Conservation (phyloP, 2,797 vertebrate species). For the Tolypeutes matacus region DNA sequence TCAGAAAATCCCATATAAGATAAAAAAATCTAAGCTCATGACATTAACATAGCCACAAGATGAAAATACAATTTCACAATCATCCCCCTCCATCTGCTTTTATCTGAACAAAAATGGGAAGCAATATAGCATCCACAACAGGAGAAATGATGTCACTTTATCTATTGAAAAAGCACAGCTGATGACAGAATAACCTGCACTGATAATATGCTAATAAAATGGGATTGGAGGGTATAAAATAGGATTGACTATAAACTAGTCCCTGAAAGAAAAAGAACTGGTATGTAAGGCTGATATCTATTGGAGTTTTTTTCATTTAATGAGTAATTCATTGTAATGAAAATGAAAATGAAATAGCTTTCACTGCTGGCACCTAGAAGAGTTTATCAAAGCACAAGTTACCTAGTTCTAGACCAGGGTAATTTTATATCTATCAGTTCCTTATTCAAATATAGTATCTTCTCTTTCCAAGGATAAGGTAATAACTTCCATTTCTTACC, state of each 20-base stretch:
- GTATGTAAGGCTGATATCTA: conserved; percentile 66
- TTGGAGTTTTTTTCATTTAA: conserved; percentile 80
- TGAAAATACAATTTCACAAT: conserved; percentile 68
- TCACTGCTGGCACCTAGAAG: conserved; percentile 77
- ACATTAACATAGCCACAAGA: conserved; percentile 72
- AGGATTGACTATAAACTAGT: conserved; percentile 68
- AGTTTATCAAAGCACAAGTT: conserved; percentile 81
- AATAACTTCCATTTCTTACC: conserved; percentile 71
- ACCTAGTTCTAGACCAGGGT: conserved; percentile 77
- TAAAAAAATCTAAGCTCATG: conserved; percentile 62
- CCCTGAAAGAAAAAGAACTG: conserved; percentile 70
- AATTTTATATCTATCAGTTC: conserved; percentile 83
- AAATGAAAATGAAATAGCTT: conserved; percentile 87
- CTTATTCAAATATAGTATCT: conserved; percentile 82
- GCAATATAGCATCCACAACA: conserved; percentile 76
- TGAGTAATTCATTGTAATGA: conserved; percentile 86
- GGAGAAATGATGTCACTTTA: conserved; percentile 80
- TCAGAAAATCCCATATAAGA: conserved; percentile 72
- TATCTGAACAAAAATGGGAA: conserved; percentile 64
- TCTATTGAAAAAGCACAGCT: conserved; percentile 63
- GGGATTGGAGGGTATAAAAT: conserved; percentile 68
- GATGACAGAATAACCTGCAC: conserved; percentile 72
- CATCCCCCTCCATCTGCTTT: conserved; percentile 58
- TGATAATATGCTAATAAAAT: conserved; percentile 79
- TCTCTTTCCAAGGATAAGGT: conserved; percentile 76